A percentile compares a stretch with the other conserved stretches of the same genome.
Conservation (phyloP, 2,888 invertebrate species). For the Cosmia pyralina region DNA sequence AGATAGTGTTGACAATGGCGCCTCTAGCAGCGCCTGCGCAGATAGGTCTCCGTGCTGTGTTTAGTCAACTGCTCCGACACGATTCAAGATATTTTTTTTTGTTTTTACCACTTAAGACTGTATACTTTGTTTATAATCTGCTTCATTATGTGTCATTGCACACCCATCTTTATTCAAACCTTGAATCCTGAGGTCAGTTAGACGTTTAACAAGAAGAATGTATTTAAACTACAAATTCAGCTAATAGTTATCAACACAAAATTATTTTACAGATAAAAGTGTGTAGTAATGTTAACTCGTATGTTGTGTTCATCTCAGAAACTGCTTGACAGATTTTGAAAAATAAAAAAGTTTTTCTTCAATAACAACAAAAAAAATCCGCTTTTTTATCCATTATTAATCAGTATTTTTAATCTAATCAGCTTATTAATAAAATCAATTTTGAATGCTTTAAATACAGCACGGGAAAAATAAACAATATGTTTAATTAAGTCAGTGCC, state of each 20-base stretch:
- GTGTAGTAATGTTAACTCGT: constrained; percentile 29
- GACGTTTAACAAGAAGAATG: constrained; percentile 46
- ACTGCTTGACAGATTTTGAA: constrained; percentile 18
- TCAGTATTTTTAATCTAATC: not conserved
- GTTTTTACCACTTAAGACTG: not conserved
- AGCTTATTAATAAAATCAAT: not conserved
- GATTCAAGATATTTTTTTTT: not conserved
- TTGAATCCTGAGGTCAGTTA: constrained; percentile 42
- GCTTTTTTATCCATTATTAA: not conserved
- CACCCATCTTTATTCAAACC: constrained; percentile 37
- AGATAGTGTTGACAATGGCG: too few species aligned
- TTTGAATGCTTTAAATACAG: not conserved
- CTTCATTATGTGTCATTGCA: not conserved
- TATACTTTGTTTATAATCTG: not conserved
- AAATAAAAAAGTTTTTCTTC: not conserved
- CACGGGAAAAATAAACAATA: not conserved
- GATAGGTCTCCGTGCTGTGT: too few species aligned
- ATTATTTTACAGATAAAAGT: constrained; percentile 54
- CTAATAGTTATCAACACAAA: constrained; percentile 61
- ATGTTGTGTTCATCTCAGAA: constrained; percentile 19
- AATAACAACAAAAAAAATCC: not conserved
- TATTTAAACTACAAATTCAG: constrained; percentile 61
- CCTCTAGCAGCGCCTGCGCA: too few species aligned
- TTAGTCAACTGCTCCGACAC: not conserved
- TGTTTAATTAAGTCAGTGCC: not conserved